Evolutionary conservation across 2,888 invertebrate species (phyloP).

Genomic region (Cheilosia impressa): DNA sequence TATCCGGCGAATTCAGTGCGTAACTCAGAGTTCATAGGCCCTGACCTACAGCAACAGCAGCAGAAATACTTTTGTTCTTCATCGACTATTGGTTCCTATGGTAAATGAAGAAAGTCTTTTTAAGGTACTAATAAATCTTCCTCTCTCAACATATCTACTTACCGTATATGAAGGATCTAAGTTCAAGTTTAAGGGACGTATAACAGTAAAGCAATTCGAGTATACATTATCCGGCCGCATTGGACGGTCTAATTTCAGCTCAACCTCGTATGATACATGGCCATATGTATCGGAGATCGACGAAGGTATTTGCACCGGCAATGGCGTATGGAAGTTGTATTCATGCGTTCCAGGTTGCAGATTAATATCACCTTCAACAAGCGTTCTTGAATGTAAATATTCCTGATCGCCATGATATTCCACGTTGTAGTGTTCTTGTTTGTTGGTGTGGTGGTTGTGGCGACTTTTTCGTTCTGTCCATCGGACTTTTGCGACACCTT

Average conservation of each 20-base stretch:
- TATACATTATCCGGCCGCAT: conserved; percentile 47
- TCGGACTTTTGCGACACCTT: conserved; percentile 76
- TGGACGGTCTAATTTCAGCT: conserved; percentile 57
- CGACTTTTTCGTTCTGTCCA: conserved; percentile 76
- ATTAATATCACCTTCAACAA: conserved; percentile 64
- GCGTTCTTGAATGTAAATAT: conserved; percentile 71
- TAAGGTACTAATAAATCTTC: not conserved
- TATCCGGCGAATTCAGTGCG: conserved; percentile 77
- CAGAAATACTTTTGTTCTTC: conserved; percentile 76
- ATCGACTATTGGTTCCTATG: conserved; percentile 72
- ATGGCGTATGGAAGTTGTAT: conserved; percentile 76
- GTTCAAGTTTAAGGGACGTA: conserved; percentile 55
- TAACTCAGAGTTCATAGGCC: conserved; percentile 74
- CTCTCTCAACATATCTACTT: not conserved
- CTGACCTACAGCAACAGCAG: conserved; percentile 76
- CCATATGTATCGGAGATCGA: conserved; percentile 65
- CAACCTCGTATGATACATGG: conserved; percentile 57
- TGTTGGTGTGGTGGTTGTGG: conserved; percentile 50
- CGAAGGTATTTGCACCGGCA: conserved; percentile 77
- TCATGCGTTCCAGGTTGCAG: conserved; percentile 75
- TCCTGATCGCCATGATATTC: conserved; percentile 68
- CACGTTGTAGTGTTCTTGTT: conserved; percentile 54
- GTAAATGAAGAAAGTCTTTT: not conserved
- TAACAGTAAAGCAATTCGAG: conserved; percentile 54
- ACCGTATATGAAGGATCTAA: conserved; percentile 50